Evolutionary conservation across 2,797 vertebrate genomes (phyloP), one percentile per base, ranked within the genome.

Genomic region (Hoplostethus atlanticus): DNA sequence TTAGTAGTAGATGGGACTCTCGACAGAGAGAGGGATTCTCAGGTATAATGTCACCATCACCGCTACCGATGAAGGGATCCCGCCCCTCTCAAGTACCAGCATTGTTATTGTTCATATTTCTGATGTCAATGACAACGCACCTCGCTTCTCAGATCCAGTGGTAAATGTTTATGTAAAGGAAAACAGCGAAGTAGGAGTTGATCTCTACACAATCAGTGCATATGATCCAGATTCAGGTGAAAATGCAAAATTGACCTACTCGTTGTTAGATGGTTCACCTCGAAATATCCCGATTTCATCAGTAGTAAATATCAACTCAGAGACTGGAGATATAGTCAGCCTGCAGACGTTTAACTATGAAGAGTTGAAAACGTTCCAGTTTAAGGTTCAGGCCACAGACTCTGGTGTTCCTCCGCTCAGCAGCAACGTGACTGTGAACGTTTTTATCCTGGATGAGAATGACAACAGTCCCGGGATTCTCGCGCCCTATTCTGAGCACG

Each of bases 401-500:
- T 87, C 83, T 40, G 91, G 90, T 10, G 66, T 79, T 54, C 88
- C 89, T 62, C 72, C 89, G 1, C 79, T 88, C 4, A 90, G 83
- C 68, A 90, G 89, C 69, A 88, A 87, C 53, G 66, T 79, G 25
- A 88, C 79, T 40, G 81, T 92, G 17, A 86, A 86, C 38, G 75
- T 91, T 16, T 89, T 85, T 61, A 80, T 92, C 21, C 52, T 92
- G 69, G 90, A 92, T 78, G 87, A 88, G 57, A 92, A 92, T 70
- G 89, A 88, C 79, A 89, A 87, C 79, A 76, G 78, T 44, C 87
- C 87, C 34, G 68, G 15, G 63, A 75, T 84, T 68, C 79, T 87
- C 28, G 92, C 94, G 62, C 93, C 95, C 47, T 94, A 96, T 91
- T 96, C 95, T 81, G 92, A 94, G 34, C 94, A 94, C 0, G 92